phyloP scores from a whole-genome alignment of 92 coral and sea anemone species.

The Chrysogorgia sp. region DNA sequence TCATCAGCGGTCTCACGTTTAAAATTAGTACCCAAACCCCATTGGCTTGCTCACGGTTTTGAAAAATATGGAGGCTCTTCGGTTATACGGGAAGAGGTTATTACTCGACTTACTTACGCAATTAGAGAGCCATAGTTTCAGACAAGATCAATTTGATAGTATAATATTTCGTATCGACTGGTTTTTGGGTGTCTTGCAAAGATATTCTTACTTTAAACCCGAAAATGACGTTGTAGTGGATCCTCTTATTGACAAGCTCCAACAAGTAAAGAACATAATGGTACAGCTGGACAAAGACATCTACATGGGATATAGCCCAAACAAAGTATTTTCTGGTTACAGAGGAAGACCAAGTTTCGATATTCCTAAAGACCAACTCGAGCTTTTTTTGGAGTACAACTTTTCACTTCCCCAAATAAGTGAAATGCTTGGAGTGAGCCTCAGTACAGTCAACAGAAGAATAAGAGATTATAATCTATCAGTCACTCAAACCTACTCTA shows the following conservation, averaged over 20 bases:
- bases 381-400: conserved; percentile 58
- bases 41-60: background rate
- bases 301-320: conserved; percentile 39
- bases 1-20: too few species aligned
- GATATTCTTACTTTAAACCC: conserved; percentile 33
- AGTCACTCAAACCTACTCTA: conserved; percentile 58
- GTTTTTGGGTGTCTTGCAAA: conserved; percentile 53
- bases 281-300: conserved; percentile 49
- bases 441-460: conserved; percentile 61
- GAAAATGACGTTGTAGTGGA: conserved; percentile 33
- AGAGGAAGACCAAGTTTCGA: conserved; percentile 64
- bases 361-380: conserved; percentile 58
- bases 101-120: conserved; percentile 32
- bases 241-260: conserved; percentile 40
- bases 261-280: conserved; percentile 39
- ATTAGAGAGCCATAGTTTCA: conserved; percentile 31
- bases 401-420: conserved; percentile 58
- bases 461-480: conserved; percentile 43
- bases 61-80: conserved; percentile 37
- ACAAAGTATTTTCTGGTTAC: conserved; percentile 43
- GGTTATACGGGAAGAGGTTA: conserved; percentile 40
- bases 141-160: conserved; percentile 41
- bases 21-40: too few species aligned
- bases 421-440: conserved; percentile 66
- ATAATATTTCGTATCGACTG: conserved; percentile 47